Evolutionary conservation across 2,113 vertebrate genomes (phyloP).

Genomic region (Craseonycteris thonglongyai): DNA sequence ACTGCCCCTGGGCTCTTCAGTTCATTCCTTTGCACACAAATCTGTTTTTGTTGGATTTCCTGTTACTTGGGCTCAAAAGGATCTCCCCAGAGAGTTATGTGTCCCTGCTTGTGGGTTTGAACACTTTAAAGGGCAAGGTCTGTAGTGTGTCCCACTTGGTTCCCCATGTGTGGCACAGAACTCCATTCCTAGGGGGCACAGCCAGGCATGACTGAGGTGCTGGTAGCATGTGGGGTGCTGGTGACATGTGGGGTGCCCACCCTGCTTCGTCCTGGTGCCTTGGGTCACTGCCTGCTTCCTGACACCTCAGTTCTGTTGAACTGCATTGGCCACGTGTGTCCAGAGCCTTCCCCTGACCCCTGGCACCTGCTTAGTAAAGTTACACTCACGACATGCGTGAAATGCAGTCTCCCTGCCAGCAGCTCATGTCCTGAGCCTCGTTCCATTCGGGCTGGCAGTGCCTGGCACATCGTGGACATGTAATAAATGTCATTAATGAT

Average conservation of each 20-base stretch:
- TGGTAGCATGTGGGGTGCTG: accelerated
- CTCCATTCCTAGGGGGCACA: neutral
- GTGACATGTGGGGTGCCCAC: accelerated
- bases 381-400: accelerated
- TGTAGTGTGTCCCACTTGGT: accelerated
- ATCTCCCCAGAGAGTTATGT: accelerated
- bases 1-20: neutral
- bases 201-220: neutral
- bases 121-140: accelerated
- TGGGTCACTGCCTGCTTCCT: accelerated
- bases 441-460: no score
- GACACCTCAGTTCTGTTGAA: accelerated
- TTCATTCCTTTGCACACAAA: neutral
- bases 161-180: neutral
- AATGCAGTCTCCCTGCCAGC: neutral
- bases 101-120: neutral
- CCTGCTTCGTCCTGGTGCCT: neutral
- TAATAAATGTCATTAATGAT: no score
- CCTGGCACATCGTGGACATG: neutral
- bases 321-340: accelerated
- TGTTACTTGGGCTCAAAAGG: neutral
- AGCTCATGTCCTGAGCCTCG: neutral
- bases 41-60: neutral
- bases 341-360: neutral
- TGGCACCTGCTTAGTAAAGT: neutral